Evolutionary conservation across 1,140 invertebrate genomes (phyloP).

Genomic region (Diorhabda elongata): DNA sequence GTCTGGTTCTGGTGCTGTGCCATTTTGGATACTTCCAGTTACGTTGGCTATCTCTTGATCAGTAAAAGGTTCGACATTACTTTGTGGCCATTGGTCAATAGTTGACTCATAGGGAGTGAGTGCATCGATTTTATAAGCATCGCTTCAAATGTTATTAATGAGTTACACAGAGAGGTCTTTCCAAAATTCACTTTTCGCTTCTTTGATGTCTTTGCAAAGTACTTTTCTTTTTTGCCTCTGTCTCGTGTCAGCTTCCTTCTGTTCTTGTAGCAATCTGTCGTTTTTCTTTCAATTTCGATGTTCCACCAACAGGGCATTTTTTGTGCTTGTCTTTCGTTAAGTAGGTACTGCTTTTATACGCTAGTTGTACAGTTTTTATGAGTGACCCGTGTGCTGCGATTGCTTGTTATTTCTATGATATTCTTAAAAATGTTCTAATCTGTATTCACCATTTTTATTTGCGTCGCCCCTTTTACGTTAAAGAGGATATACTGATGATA

Average conservation of each 20-base stretch:
- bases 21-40: background rate
- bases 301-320: conserved; percentile 6
- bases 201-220: background rate
- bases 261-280: background rate
- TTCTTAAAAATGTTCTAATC: background rate
- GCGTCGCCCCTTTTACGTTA: background rate
- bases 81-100: background rate
- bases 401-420: background rate
- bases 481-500: conserved; percentile 8
- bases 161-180: background rate
- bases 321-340: background rate
- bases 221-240: background rate
- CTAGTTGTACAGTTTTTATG: background rate
- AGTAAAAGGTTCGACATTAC: background rate
- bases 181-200: conserved; percentile 4
- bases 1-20: conserved; percentile 7
- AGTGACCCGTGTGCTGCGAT: no score
- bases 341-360: background rate
- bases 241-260: conserved; percentile 4
- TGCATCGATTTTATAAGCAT: conserved; percentile 10
- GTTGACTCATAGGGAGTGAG: background rate
- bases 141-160: conserved; percentile 5
- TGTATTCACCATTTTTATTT: background rate
- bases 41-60: background rate
- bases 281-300: background rate